Percentiles rank a stretch among this genome's conserved stretches.
Conservation (phyloP, 2,797 vertebrate species). For the Hippopotamyrus pictus region DNA sequence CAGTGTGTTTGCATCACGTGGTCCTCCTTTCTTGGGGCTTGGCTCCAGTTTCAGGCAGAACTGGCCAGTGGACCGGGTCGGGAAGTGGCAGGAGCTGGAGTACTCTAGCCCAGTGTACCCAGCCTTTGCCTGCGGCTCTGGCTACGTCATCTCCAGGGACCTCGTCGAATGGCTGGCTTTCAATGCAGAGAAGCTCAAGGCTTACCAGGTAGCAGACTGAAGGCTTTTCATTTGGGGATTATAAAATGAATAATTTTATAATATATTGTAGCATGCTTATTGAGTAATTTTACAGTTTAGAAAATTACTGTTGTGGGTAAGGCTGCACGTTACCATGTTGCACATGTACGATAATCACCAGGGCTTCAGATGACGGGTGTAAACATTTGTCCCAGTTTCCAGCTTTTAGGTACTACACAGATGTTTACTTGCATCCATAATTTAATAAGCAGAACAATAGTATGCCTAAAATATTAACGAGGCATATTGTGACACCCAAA, state of each 20-base stretch:
- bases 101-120: slow-evolving; percentile 91
- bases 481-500: not conserved
- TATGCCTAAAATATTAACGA: not conserved
- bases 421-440: not conserved
- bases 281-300: not conserved
- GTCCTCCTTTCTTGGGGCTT: not conserved
- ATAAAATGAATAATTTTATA: not conserved
- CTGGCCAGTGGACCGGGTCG: slow-evolving; percentile 92
- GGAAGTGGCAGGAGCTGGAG: slow-evolving; percentile 96
- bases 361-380: not conserved
- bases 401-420: not conserved
- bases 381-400: not conserved
- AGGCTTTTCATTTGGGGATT: not conserved
- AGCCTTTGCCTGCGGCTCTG: slow-evolving; percentile 90
- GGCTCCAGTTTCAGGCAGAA: slow-evolving; percentile 86
- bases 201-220: slow-evolving; percentile 68
- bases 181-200: slow-evolving; percentile 81
- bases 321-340: not conserved
- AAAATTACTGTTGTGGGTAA: not conserved
- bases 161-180: slow-evolving; percentile 86
- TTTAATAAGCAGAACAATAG: not conserved
- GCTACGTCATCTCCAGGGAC: slow-evolving; percentile 84
- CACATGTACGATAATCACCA: not conserved
- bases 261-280: not conserved
- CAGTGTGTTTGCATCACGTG: not conserved